Evolutionary conservation across 2,797 vertebrate species (phyloP), one percentile per base, ranked within the genome.

Genomic region (Pseudochaenichthys georgianus): DNA sequence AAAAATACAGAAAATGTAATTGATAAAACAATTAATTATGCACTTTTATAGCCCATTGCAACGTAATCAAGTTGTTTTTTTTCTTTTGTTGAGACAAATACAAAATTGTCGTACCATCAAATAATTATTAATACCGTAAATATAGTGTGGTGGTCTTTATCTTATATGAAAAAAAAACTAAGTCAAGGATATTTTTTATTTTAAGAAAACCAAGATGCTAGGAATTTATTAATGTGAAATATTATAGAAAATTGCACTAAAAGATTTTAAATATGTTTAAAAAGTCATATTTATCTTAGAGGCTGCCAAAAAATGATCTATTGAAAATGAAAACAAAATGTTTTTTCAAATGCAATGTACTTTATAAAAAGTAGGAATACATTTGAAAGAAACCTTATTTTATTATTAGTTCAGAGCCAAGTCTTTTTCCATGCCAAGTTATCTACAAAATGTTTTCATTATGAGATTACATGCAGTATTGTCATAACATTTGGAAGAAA

Each of bases 321-420:
- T 5, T 16, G 17, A 4, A 54, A 38, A 45, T 17, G 13, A 45
- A 45, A 9, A 9, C 19, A 45, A 34, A 31, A 13, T 21, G 4
- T 31, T 43, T n/a, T 5, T 72, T 10, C 31, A 7, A 9, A 54
- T 55, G 15, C 5, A 4, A 51, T 60, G 11, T 15, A n/a, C 5
- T 58, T 48, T 48, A 19, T 48, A 3, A 16, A 57, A n/a, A 48
- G 5, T 31, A n/a, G 3, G 9, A 55, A 38, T 38, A 31, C 0
- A 6, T 58, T 31, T 15, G 1, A 31, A 12, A 54, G n/a, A 11
- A 9, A 42, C 8, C 3, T 42, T 16, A 23, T 62, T 43, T 28
- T 60, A 19, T 61, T 60, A 63, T 54, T 23, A 63, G 13, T 5
- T 28, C 28, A 31, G 12, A 73, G 31, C 48, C 38, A 61, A 50